Evolutionary conservation across 2,797 vertebrate species (phyloP).

Genomic region (Lutjanus campechanus): DNA sequence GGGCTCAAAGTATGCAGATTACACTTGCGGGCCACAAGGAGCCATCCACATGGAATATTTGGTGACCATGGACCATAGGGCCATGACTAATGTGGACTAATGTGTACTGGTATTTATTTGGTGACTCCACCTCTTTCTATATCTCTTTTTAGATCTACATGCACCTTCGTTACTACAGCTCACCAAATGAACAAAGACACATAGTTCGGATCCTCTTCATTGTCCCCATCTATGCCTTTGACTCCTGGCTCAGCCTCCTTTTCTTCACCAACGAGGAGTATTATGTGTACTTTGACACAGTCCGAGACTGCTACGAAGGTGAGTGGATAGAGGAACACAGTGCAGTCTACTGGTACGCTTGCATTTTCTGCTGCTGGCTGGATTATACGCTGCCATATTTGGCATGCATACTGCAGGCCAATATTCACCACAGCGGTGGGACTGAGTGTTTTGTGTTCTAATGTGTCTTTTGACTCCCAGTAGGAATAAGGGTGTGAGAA

Average conservation of each 20-base stretch:
- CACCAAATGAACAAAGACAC: slow-evolving; percentile 95
- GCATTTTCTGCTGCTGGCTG: neutral
- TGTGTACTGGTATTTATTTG: neutral
- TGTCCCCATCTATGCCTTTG: slow-evolving; percentile 95
- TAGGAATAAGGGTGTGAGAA: slow-evolving; percentile 47
- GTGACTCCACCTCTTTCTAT: neutral
- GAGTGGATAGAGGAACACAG: slow-evolving; percentile 51
- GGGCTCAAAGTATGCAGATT: too few species aligned
- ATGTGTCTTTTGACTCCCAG: slow-evolving; percentile 30
- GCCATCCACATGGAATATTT: too few species aligned
- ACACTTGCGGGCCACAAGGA: too few species aligned
- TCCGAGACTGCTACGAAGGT: slow-evolving; percentile 97
- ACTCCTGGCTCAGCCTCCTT: slow-evolving; percentile 97
- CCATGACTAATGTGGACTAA: neutral
- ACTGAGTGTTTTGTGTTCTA: slow-evolving; percentile 18
- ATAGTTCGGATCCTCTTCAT: slow-evolving; percentile 97
- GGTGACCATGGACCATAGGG: too few species aligned
- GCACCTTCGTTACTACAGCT: slow-evolving; percentile 95
- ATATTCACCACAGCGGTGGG: neutral
- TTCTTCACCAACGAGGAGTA: slow-evolving; percentile 98
- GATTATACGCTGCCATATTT: neutral
- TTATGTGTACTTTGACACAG: slow-evolving; percentile 96
- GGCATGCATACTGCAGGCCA: neutral
- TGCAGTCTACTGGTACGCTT: neutral
- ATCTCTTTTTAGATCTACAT: slow-evolving; percentile 91